Base-by-base conservation (phyloP, 2,888 invertebrate genomes). In the Harpalus rubripes region DNA sequence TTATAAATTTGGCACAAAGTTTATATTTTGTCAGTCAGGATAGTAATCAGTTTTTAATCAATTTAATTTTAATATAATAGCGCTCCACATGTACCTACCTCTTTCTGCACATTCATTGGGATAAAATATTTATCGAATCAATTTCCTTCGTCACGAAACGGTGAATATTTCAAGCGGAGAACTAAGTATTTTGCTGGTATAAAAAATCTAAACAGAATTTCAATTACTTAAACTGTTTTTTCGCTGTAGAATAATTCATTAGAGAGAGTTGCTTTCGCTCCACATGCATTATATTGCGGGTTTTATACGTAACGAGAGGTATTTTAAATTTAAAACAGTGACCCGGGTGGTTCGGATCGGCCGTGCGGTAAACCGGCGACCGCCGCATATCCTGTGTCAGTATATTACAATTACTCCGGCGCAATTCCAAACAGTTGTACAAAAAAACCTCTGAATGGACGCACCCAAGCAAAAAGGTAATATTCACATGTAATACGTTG, bases 271-370 rank as follows among this genome's bases (percentile, higher is more conserved):
- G 52, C 18, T 16, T 15, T n/a, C 32, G 22, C 26, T 16, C 22
- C 39, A 39, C 68, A 39, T 68, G 68, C 39, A 68, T 68, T 68
- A 68, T 68, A 63, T 32, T 61, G 7, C 26, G 16, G 56, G 39
- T 32, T 80, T 80, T 61, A 80, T 80, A 32, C 32, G 26, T 59
- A 80, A 80, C 79, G 41, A 61, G 58, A 41, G 41, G 59, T 61
- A 80, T 80, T 80, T 80, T 59, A 59, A 61, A 80, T 80, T 80
- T 80, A 80, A 80, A 80, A 80, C 59, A 80, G 59, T 61, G 79
- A 16, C 8, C 52, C 78, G 78, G 58, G 26, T 16, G 58, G 6
- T 22, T 52, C 22, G 32, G 39, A 61, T 80, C 32, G 59, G 16
- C 61, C 79, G 59, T 39, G 79, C 61, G 79, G 79, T 61, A 61